These are phyloP conservation scores for Hormaphis cornu DNA, from an alignment of 1,140 invertebrate species.

Conservation along the genomic window DNA sequence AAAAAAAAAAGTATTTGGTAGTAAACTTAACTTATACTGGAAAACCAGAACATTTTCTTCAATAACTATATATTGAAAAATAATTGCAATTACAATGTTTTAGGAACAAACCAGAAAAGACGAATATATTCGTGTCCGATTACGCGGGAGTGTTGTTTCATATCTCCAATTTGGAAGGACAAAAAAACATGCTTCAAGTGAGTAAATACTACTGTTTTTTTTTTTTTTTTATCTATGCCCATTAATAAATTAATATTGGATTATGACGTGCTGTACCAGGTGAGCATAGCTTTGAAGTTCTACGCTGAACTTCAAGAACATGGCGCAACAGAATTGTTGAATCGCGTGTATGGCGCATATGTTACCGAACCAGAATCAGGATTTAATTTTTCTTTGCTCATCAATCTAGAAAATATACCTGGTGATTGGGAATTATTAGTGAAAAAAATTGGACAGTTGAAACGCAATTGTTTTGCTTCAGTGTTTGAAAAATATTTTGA, in stretches of 20 bases:
- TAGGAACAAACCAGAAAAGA: slow-evolving; percentile 90
- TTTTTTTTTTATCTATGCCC: not conserved
- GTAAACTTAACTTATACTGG: too few relatives aligned
- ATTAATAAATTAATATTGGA: not conserved
- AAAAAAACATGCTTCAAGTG: slow-evolving; percentile 95
- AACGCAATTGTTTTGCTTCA: slow-evolving; percentile 97
- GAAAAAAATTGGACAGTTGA: slow-evolving; percentile 87
- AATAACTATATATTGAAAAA: not conserved
- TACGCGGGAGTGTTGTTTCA: slow-evolving; percentile 99
- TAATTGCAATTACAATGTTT: too few relatives aligned
- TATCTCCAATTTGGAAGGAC: slow-evolving; percentile 90
- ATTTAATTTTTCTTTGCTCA: slow-evolving; percentile 88
- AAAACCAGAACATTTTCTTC: too few relatives aligned
- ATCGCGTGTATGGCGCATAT: slow-evolving; percentile 78
- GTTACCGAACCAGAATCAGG: slow-evolving; percentile 73
- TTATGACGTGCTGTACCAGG: slow-evolving; percentile 51
- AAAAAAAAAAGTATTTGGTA: too few relatives aligned
- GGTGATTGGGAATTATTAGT: slow-evolving; percentile 78
- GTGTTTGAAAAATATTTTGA: slow-evolving; percentile 99
- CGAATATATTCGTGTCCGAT: slow-evolving; percentile 88
- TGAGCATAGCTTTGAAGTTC: slow-evolving; percentile 97
- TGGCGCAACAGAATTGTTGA: slow-evolving; percentile 92
- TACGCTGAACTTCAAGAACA: slow-evolving; percentile 97
- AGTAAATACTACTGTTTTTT: slow-evolving; percentile 47
- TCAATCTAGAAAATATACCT: slow-evolving; percentile 89